Evolutionary conservation across 2,797 vertebrate species (phyloP), one percentile per base, ranked within the genome.

Genomic region (Hafferia zeledoni): DNA sequence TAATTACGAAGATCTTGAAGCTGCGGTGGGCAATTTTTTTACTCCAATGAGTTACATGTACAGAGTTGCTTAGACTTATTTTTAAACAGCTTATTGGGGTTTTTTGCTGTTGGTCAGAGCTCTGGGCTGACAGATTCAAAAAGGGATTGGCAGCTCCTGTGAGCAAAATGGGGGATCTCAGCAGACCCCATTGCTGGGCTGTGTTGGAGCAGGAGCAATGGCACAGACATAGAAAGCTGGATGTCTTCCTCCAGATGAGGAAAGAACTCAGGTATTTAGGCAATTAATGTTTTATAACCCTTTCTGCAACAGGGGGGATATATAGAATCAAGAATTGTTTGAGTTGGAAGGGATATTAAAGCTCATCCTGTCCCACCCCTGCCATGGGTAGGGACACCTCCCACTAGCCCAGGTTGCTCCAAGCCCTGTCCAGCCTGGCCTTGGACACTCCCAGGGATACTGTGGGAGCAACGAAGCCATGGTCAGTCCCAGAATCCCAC

Each of bases 1-100:
- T 96, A 94, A 96, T 96, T 95, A 91, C 3, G 0, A 81, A 93
- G 87, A 92, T 70, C 75, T 94, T 70, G 70, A 91, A 74, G 79
- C 31, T 70, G 75, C 74, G 69, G 30, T 2, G n/a, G 15, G 59
- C 17, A 12, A 23, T 61, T 55, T 50, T 53, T 72, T 77, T 93
- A 63, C 68, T 80, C 78, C 71, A 41, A 12, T 78, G 65, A 69
- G 61, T 33, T 44, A 31, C 37, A 28, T 3, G 6, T 30, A 24
- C 16, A 5, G 71, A 69, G 71, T n/a, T 69, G 50, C 67, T 85
- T 15, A 10, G 59, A 25, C 30, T 60, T 64, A 25, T 79, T 75
- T 82, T 87, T 63, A 55, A 72, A 30, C 22, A 46, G 35, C 11
- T 78, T 35, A 5, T 75, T 61, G 87, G 37, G 56, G 14, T 70